Percentiles rank a stretch among this genome's conserved stretches.
Conservation (phyloP, 2,113 vertebrate species). For the Aythya baeri region DNA sequence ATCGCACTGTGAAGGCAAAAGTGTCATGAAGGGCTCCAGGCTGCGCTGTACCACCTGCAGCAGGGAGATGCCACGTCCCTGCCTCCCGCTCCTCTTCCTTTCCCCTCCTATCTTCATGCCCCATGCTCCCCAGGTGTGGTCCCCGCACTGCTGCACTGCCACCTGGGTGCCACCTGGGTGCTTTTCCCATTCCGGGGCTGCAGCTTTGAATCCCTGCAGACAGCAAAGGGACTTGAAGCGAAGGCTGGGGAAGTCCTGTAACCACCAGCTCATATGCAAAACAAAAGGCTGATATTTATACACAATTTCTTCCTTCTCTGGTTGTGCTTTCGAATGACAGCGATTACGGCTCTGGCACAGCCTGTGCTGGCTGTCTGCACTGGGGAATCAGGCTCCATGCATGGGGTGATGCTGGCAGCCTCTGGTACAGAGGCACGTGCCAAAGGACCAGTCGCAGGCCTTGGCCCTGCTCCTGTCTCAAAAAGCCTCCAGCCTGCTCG, state of each 20-base stretch:
- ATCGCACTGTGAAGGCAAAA: neutral
- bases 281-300: neutral
- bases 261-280: neutral
- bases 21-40: too few species aligned
- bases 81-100: neutral
- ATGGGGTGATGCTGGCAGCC: neutral
- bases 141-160: too few species aligned
- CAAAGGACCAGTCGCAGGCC: neutral
- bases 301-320: neutral
- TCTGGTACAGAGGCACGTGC: too few species aligned
- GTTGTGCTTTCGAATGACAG: neutral
- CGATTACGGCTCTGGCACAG: neutral
- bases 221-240: neutral
- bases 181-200: neutral
- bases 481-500: neutral
- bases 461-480: neutral
- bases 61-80: fast-evolving
- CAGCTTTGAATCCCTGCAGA: neutral
- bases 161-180: fast-evolving
- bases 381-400: fast-evolving
- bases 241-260: neutral
- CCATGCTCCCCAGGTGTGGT: too few species aligned
- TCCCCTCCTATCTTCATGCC: too few species aligned
- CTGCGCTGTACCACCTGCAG: neutral
- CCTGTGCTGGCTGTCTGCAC: fast-evolving